phyloP scores from a whole-genome alignment of 2,113 vertebrate species.

The Alligator mississippiensis region DNA sequence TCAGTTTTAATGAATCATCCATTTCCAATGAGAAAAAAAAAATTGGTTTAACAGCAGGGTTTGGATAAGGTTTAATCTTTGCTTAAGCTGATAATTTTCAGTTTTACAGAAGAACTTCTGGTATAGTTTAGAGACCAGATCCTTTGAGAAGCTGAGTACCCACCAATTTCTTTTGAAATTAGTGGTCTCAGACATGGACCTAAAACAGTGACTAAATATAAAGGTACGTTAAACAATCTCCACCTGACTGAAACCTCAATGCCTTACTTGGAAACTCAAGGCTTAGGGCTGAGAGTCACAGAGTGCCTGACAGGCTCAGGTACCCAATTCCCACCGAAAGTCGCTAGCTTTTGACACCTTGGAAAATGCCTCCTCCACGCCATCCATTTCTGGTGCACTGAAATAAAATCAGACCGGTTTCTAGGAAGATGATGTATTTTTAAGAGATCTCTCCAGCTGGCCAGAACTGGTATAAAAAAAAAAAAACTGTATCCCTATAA shows the following conservation, averaged over 20 bases:
- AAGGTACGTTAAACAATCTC: not conserved
- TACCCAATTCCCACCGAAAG: not conserved
- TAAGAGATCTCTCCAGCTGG: constrained; percentile 58
- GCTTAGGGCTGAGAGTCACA: not conserved
- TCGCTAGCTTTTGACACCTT: constrained; percentile 20
- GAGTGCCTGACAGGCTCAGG: not conserved
- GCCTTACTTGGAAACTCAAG: not conserved
- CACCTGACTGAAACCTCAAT: not conserved
- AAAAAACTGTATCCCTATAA: not conserved
- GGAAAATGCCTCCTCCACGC: not conserved
- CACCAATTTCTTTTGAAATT: constrained; percentile 14
- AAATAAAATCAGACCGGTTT: constrained; percentile 4
- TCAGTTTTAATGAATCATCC: no score
- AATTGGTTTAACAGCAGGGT: not conserved
- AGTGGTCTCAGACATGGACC: constrained; percentile 6
- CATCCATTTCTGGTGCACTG: constrained; percentile 20
- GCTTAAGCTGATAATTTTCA: not conserved
- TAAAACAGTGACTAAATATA: constrained; percentile 34
- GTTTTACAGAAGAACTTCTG: not conserved
- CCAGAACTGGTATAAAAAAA: constrained; percentile 40
- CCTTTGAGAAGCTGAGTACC: constrained; percentile 14
- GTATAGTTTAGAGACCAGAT: not conserved
- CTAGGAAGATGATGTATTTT: constrained; percentile 56
- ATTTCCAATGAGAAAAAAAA: no score
- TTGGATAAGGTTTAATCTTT: not conserved